phyloP scores from a whole-genome alignment of 2,888 invertebrate species.

The Leptinotarsa tumamoca region DNA sequence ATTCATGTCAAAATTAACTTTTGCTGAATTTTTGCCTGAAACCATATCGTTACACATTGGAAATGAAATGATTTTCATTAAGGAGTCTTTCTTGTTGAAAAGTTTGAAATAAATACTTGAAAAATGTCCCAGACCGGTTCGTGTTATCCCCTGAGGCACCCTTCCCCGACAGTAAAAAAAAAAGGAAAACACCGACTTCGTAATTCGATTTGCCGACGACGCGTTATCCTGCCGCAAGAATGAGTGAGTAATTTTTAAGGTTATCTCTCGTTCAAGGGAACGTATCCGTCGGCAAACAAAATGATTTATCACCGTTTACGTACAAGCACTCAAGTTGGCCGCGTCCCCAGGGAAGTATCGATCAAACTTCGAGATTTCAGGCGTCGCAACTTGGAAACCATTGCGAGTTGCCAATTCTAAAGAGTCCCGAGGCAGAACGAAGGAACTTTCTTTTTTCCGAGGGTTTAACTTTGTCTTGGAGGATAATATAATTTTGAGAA shows the following conservation, averaged over 20 bases:
- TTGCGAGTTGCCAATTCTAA: conserved; percentile 17
- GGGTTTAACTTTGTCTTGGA: not conserved
- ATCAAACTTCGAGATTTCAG: conserved; percentile 25
- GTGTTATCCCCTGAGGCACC: not conserved
- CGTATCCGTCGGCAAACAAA: conserved; percentile 20
- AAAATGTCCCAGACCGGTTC: too few relatives aligned
- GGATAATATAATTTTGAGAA: not conserved
- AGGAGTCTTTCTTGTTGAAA: too few relatives aligned
- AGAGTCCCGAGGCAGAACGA: not conserved
- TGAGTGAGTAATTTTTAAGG: conserved; percentile 18
- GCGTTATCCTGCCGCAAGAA: conserved; percentile 3
- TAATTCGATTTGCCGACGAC: not conserved
- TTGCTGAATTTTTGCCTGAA: too few relatives aligned
- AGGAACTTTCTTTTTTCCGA: not conserved
- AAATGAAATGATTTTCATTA: too few relatives aligned
- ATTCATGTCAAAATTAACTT: too few relatives aligned
- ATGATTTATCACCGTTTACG: conserved; percentile 19
- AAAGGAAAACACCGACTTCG: not conserved
- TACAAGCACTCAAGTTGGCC: conserved; percentile 14
- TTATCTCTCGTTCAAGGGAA: conserved; percentile 12
- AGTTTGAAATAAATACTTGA: too few relatives aligned
- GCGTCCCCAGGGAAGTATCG: conserved; percentile 30
- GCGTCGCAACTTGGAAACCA: conserved; percentile 26
- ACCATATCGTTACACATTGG: too few relatives aligned
- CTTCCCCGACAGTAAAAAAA: not conserved